Evolutionary conservation across 2,888 invertebrate species (phyloP).

Genomic region (Mantis religiosa): DNA sequence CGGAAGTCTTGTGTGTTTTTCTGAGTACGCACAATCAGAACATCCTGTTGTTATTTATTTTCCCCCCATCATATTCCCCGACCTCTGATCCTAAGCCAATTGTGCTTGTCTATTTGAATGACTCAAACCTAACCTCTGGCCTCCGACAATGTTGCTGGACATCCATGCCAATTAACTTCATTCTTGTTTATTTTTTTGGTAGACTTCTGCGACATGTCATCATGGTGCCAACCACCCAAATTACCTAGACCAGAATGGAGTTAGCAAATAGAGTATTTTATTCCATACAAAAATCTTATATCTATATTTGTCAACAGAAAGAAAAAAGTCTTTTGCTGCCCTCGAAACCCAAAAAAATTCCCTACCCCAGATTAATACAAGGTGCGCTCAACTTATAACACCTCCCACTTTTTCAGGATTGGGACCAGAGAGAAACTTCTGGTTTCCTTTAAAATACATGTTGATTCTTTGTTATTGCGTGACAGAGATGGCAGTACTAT

Average conservation of each 20-base stretch:
- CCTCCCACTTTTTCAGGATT: no score
- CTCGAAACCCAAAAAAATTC: no score
- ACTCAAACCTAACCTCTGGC: not conserved
- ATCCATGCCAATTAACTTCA: not conserved
- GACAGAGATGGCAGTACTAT: no score
- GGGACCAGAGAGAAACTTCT: no score
- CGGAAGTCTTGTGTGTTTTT: not conserved
- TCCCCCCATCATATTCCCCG: not conserved
- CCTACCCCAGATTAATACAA: no score
- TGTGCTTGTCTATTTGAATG: not conserved
- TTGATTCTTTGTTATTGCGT: no score
- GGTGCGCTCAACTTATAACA: no score
- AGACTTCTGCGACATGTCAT: not conserved
- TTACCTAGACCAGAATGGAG: not conserved
- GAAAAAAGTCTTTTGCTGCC: no score
- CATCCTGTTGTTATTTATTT: not conserved
- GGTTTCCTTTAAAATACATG: no score
- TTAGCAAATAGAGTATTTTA: no score
- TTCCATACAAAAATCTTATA: no score
- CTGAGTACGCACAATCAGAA: not conserved
- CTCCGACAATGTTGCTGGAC: not conserved
- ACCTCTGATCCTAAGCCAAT: not conserved
- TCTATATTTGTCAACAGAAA: no score
- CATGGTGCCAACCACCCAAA: not conserved
- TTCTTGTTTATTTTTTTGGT: not conserved